phyloP scores from a whole-genome alignment of 2,113 vertebrate species.

The Hydrochoerus hydrochaeris region DNA sequence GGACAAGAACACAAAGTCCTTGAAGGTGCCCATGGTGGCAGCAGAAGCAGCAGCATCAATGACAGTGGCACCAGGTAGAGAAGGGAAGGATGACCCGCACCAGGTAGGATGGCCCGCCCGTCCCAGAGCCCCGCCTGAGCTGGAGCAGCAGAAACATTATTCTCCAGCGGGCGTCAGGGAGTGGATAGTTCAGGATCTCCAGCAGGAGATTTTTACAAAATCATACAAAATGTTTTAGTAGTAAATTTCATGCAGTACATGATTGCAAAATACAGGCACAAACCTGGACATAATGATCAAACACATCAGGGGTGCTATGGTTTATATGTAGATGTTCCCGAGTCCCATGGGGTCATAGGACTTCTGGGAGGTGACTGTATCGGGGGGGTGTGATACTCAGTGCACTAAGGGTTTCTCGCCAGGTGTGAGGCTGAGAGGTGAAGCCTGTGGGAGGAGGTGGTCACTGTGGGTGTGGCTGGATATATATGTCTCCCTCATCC shows the following conservation, averaged over 20 bases:
- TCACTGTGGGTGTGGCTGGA: neutral
- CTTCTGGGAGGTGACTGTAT: neutral
- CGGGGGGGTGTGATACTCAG: neutral
- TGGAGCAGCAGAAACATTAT: no score
- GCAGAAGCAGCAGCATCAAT: neutral
- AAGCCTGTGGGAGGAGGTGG: neutral
- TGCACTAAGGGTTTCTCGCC: neutral
- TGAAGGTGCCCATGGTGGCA: fast-evolving
- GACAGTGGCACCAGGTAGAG: no score
- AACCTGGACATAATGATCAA: neutral
- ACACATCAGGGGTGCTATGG: neutral
- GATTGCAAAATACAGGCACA: neutral
- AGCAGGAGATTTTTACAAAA: neutral
- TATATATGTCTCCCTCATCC: neutral
- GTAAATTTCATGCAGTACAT: neutral
- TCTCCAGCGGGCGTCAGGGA: neutral
- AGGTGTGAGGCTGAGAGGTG: neutral
- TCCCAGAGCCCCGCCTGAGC: fast-evolving
- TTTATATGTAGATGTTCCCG: neutral
- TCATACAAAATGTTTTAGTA: neutral
- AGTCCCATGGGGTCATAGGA: neutral
- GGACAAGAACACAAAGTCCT: neutral
- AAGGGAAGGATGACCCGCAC: no score
- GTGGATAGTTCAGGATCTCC: no score
- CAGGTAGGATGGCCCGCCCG: no score